phyloP scores from a whole-genome alignment of 2,113 vertebrate species.

The Indri indri region DNA sequence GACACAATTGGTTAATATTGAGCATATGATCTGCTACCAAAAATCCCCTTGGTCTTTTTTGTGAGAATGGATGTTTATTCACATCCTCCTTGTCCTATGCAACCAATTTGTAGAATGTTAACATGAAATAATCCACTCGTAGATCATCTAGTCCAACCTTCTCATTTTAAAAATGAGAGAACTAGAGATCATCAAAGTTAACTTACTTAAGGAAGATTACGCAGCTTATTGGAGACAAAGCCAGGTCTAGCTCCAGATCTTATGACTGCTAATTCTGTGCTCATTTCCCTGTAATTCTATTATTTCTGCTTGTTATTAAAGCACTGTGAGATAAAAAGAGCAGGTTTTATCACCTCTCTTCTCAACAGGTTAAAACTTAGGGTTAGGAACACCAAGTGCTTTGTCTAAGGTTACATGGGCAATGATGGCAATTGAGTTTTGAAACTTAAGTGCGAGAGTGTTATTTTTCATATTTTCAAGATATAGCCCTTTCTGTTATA shows the following conservation, averaged over 20 bases:
- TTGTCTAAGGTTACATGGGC: neutral
- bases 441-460: neutral
- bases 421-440: neutral
- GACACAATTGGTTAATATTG: neutral
- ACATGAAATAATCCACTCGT: neutral
- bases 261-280: neutral
- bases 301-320: neutral
- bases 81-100: neutral
- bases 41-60: conserved; percentile 17
- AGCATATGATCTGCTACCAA: neutral
- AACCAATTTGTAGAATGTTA: neutral
- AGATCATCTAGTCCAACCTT: neutral
- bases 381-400: neutral
- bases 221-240: neutral
- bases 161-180: conserved; percentile 18
- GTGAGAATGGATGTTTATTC: neutral
- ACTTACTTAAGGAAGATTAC: neutral
- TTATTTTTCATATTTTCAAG: neutral
- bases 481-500: neutral
- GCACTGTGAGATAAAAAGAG: neutral
- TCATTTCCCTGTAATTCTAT: neutral
- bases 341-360: neutral
- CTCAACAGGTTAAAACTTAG: neutral
- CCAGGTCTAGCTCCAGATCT: neutral
- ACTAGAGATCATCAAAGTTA: neutral